phyloP scores from a whole-genome alignment of 2,888 invertebrate species.

The Drosophila antonietae region DNA sequence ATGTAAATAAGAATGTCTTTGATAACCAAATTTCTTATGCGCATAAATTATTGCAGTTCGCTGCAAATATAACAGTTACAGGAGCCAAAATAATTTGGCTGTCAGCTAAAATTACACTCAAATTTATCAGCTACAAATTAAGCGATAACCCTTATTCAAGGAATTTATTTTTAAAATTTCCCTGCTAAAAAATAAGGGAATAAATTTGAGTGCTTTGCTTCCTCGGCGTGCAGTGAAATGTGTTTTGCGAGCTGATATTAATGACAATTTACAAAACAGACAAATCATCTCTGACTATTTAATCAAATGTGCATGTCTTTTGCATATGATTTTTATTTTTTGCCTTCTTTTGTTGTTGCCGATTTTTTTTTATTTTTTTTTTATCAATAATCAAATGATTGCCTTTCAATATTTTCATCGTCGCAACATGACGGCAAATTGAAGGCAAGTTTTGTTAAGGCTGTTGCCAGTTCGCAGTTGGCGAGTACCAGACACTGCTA shows the following conservation, averaged over 20 bases:
- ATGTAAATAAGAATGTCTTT: background rate
- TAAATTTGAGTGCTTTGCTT: background rate
- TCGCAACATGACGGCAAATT: constrained; percentile 57
- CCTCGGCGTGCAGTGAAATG: constrained; percentile 6
- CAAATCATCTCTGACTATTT: constrained; percentile 39
- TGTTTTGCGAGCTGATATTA: constrained; percentile 14
- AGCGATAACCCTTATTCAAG: background rate
- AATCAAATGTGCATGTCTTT: constrained; percentile 35
- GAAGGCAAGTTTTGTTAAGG: constrained; percentile 29
- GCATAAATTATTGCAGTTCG: constrained; percentile 1
- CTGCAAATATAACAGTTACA: background rate
- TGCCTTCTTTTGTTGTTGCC: background rate
- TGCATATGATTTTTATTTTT: constrained; percentile 1
- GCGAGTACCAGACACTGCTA: constrained; percentile 15
- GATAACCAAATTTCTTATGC: background rate
- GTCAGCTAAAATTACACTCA: background rate
- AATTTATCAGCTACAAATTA: constrained; percentile 1
- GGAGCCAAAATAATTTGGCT: background rate
- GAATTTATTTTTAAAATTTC: constrained; percentile 5
- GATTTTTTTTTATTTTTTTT: constrained; percentile 34
- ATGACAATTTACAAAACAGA: constrained; percentile 23
- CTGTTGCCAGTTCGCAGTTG: constrained; percentile 23
- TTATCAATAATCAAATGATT: constrained; percentile 70
- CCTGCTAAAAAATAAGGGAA: background rate
- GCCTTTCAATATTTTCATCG: constrained; percentile 62